phyloP scores from a whole-genome alignment of 2,797 vertebrate genomes.

The Sebastes ruberrimus region DNA sequence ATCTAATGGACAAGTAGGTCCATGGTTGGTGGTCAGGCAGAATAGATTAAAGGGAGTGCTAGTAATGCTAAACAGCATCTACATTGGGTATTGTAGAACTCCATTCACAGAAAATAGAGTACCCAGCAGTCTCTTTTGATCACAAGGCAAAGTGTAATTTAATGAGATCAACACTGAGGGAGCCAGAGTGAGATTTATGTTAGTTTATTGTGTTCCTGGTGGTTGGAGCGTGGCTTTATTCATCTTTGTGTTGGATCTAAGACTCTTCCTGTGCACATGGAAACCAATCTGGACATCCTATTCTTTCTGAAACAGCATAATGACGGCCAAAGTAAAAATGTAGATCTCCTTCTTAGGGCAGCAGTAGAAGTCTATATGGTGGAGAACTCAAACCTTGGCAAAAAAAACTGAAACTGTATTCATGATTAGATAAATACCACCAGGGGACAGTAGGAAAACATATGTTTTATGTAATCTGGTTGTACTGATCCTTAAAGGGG shows the following conservation, averaged over 20 bases:
- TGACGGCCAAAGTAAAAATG: not conserved
- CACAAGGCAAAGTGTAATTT: constrained; percentile 17
- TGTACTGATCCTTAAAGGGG: not conserved
- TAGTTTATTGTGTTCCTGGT: constrained; percentile 18
- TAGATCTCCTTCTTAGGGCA: not conserved
- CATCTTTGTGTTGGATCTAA: constrained; percentile 20
- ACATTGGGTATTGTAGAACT: not conserved
- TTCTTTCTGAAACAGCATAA: not conserved
- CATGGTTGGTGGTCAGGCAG: not conserved
- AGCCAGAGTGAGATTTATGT: constrained; percentile 4
- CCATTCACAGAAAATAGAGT: not conserved
- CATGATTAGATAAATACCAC: not conserved
- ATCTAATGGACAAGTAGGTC: not conserved
- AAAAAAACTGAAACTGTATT: not conserved
- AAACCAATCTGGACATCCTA: not conserved
- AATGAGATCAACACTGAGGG: constrained; percentile 24
- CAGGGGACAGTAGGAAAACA: not conserved
- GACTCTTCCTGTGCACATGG: not conserved
- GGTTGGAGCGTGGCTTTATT: not conserved
- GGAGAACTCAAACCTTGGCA: not conserved
- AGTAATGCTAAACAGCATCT: constrained; percentile 2
- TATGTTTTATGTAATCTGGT: not conserved
- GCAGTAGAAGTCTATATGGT: not conserved
- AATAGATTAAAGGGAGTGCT: constrained; percentile 10
- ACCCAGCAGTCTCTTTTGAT: constrained; percentile 26